These are phyloP conservation scores for Pseudobourletiella spinata DNA, from an alignment of 1,140 invertebrate species.

Conservation along the genomic window DNA sequence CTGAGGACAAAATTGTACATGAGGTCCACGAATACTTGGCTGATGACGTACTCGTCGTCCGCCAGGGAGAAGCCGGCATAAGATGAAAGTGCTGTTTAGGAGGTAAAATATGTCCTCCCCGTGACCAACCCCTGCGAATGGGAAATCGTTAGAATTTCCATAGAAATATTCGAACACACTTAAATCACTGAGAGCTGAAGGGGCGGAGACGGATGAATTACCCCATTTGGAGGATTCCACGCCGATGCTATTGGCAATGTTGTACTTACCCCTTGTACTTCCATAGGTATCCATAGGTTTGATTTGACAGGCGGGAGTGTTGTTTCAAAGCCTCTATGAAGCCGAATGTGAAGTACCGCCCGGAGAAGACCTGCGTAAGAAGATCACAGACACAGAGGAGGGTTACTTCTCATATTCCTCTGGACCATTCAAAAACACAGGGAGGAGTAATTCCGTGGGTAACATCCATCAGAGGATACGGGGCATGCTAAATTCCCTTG, in stretches of 20 bases:
- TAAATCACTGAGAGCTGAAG: too few relatives aligned
- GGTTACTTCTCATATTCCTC: too few relatives aligned
- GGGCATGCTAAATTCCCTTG: too few relatives aligned
- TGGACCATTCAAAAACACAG: too few relatives aligned
- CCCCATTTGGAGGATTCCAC: conserved; percentile 11
- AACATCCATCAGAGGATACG: too few relatives aligned
- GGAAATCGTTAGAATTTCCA: too few relatives aligned
- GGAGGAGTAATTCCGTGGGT: too few relatives aligned
- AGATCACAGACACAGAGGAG: too few relatives aligned
- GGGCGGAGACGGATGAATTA: too few relatives aligned
- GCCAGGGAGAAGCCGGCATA: background rate
- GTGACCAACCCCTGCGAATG: conserved; percentile 17
- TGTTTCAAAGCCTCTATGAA: conserved; percentile 25
- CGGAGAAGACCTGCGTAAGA: conserved; percentile 12
- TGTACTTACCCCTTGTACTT: conserved; percentile 26
- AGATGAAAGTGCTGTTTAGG: conserved; percentile 8
- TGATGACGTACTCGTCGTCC: conserved; percentile 17
- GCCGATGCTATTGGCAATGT: conserved; percentile 6
- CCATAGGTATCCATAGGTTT: conserved; percentile 28
- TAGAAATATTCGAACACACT: too few relatives aligned
- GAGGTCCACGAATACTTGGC: conserved; percentile 18
- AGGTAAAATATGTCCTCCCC: conserved; percentile 16
- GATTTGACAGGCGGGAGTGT: conserved; percentile 29
- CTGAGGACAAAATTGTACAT: too few relatives aligned
- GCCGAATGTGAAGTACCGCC: conserved; percentile 19